These are phyloP conservation scores for Ichneumoninae sp. DNA, from an alignment of 2,888 invertebrate genomes.

Conservation along the genomic window DNA sequence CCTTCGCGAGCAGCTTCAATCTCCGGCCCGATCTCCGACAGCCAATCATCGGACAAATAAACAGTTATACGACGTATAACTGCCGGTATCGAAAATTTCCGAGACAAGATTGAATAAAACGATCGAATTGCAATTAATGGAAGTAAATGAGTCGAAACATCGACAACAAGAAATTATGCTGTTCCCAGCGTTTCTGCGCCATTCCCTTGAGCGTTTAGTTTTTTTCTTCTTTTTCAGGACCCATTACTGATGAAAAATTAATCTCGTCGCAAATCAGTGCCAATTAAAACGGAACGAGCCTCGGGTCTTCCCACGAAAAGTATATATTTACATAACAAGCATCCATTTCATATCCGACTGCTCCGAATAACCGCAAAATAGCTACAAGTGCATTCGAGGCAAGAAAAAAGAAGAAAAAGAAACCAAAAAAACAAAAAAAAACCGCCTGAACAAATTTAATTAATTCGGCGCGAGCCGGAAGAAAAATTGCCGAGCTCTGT, in stretches of 20 bases:
- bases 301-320: neutral
- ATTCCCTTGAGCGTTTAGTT: neutral
- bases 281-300: neutral
- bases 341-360: neutral
- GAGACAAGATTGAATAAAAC: neutral
- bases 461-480: constrained; percentile 15
- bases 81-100: neutral
- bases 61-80: neutral
- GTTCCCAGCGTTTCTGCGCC: neutral
- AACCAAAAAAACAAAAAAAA: neutral
- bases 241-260: neutral
- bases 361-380: neutral
- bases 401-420: neutral
- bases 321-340: neutral
- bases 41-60: neutral
- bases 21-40: too few species aligned
- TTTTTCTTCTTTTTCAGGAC: neutral
- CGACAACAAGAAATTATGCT: neutral
- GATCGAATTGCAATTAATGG: neutral
- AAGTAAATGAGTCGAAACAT: neutral
- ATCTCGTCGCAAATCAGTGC: neutral
- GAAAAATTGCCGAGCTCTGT: neutral
- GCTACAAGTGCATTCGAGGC: neutral
- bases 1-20: neutral
- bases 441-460: neutral